Evolutionary conservation across 1,140 invertebrate species (phyloP), one percentile per base, ranked within the genome.

Genomic region (Neomicropteryx cornuta): DNA sequence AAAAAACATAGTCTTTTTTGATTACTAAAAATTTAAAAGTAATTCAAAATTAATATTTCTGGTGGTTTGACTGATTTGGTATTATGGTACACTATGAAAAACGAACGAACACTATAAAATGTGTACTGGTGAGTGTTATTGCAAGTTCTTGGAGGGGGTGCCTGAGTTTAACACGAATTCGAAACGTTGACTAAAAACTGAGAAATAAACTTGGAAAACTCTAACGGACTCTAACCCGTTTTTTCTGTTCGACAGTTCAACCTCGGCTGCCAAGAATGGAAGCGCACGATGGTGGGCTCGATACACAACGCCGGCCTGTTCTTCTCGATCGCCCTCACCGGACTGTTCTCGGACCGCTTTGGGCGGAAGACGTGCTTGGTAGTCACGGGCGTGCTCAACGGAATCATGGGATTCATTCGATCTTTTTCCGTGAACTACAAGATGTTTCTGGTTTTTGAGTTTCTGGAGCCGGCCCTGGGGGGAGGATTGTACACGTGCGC

Each of bases 221-320:
- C n/a, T n/a, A n/a, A n/a, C n/a, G n/a, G n/a, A n/a, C n/a, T n/a
- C n/a, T n/a, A n/a, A n/a, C n/a, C n/a, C n/a, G n/a, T n/a, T n/a
- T n/a, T n/a, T n/a, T n/a, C n/a, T n/a, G 46, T 36, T 41, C 33
- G 47, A 35, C 52, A 51, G 60, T 62, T 66, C 44, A 46, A 60
- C 43, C 48, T 68, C 34, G 63, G 56, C 42, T 66, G 61, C 45
- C 50, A 79, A 55, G 68, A 75, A 53, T 83, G 80, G 79, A 82
- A 78, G 52, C 54, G 81, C 27, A 71, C 78, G 0, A 49, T 83
- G 14, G 73, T 83, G 2, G 81, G 81, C 10, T 83, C 79, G 1
- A 66, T 82, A 11, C 81, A 82, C 51, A 83, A 77, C 47, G 55
- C 75, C 17, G 81, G 80, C 13, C 79, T 81, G 58, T 80, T 85